A percentile compares a stretch with the other conserved stretches of the same genome.
These are phyloP conservation scores for Notospermus geniculatus DNA, from an alignment of 1,140 invertebrate genomes.

Conservation along the genomic window DNA sequence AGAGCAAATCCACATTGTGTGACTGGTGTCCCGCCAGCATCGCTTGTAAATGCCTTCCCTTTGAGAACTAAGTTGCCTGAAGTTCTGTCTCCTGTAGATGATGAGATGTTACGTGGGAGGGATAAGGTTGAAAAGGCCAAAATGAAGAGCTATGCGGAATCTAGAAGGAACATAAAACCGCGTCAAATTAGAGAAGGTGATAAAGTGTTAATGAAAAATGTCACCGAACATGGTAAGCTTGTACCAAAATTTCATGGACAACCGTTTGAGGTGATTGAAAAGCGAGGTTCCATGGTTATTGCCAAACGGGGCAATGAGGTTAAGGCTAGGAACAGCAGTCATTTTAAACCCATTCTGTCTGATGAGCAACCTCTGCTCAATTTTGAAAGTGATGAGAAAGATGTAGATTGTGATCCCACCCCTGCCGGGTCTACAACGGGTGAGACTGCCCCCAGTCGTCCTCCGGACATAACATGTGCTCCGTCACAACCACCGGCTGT, in stretches of 20 bases:
- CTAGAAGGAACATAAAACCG: not conserved
- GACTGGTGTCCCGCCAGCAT: not conserved
- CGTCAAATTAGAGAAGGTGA: not conserved
- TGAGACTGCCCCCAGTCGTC: no score
- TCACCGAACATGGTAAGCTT: not conserved
- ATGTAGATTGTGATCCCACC: no score
- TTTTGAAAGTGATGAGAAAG: no score
- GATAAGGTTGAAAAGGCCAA: not conserved
- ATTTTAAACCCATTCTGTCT: not conserved
- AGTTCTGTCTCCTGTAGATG: not conserved
- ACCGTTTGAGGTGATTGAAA: not conserved
- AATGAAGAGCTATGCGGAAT: not conserved
- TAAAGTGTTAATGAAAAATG: conserved; percentile 5
- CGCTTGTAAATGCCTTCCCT: not conserved
- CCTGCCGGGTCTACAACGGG: no score
- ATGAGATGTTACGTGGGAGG: not conserved
- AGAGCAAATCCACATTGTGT: not conserved
- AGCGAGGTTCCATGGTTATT: not conserved
- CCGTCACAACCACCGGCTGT: no score
- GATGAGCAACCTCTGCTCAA: not conserved
- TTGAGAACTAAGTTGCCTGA: not conserved
- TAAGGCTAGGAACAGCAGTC: not conserved
- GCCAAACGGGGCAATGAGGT: not conserved
- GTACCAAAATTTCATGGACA: not conserved
- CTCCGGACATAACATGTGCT: no score